Evolutionary conservation across 2,888 invertebrate species (phyloP), one percentile per base, ranked within the genome.

Genomic region (Polyommatus iphigenia): DNA sequence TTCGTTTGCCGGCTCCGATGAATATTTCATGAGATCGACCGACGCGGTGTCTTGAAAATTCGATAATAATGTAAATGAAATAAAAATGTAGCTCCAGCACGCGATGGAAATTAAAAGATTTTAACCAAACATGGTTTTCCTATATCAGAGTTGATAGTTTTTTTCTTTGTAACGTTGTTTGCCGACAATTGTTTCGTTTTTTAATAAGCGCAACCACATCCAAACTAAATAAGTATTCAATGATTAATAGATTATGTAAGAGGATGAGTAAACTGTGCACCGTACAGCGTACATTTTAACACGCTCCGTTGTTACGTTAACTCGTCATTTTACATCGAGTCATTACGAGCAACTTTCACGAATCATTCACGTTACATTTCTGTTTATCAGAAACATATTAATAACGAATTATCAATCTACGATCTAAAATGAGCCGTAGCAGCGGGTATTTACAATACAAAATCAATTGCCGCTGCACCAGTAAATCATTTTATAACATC

Each of bases 301-400:
- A 13, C 15, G n/a, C 59, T 59, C 20, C 20, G n/a, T 59, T 29
- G 67, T 29, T 32, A 67, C 29, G 29, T 29, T 79, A 76, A 71
- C 73, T 20, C 57, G 29, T 78, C 18, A 75, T 75, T 75, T 75
- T 71, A 76, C 77, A 50, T 76, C 29, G 75, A 62, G 75, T 20
- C 41, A 75, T 41, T 59, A 15, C 24, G 54, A 24, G 2, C 72
- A 82, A 82, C 84, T 83, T 84, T 85, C 83, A 85, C 84, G 87
- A 88, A 86, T 87, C 32, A 72, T 72, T 13, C 41, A 46, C 20
- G n/a, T 72, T 36, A 72, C 41, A 72, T 72, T 73, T 46, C 20
- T 41, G 73, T 73, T 73, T 73, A 73, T 73, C 50, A 75, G 50
- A 54, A 75, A 75, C 75, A 75, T 54, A 75, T 50, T 75, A 75